These are phyloP conservation scores for Pagrus major DNA, from an alignment of 2,113 vertebrate genomes.

Conservation along the genomic window DNA sequence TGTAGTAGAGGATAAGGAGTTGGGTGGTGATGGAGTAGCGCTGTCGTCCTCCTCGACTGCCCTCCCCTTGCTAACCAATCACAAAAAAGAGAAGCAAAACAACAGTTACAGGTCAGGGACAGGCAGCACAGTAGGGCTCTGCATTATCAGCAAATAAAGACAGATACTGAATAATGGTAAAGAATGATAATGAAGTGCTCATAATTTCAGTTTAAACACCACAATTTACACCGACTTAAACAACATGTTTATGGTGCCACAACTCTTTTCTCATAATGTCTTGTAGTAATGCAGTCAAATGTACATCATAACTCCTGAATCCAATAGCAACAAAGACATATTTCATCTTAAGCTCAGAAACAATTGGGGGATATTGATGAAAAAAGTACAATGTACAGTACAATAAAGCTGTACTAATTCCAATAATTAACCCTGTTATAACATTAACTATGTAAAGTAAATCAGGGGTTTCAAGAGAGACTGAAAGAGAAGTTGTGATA, in stretches of 20 bases:
- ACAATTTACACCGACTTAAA: not conserved
- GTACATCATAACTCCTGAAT: not conserved
- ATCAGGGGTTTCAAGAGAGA: not conserved
- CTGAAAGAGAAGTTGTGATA: not conserved
- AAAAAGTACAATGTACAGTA: not conserved
- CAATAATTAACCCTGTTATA: not conserved
- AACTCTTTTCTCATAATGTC: no score
- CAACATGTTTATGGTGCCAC: no score
- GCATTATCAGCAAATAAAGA: not conserved
- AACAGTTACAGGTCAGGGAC: not conserved
- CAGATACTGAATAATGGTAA: not conserved
- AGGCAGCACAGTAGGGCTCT: not conserved
- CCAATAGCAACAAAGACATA: not conserved
- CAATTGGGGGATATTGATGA: not conserved
- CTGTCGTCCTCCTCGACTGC: conserved; percentile 78
- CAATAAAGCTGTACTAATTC: not conserved
- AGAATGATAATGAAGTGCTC: not conserved
- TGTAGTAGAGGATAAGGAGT: conserved; percentile 95
- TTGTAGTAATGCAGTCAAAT: not conserved
- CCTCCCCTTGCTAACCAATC: conserved; percentile 85
- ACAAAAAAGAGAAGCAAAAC: conserved; percentile 15
- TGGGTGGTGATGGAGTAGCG: conserved; percentile 94
- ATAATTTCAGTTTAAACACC: not conserved
- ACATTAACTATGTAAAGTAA: not conserved
- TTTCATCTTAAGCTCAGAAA: not conserved